Base-by-base conservation (phyloP, 2,113 vertebrate genomes). In the Azemiops feae region DNA sequence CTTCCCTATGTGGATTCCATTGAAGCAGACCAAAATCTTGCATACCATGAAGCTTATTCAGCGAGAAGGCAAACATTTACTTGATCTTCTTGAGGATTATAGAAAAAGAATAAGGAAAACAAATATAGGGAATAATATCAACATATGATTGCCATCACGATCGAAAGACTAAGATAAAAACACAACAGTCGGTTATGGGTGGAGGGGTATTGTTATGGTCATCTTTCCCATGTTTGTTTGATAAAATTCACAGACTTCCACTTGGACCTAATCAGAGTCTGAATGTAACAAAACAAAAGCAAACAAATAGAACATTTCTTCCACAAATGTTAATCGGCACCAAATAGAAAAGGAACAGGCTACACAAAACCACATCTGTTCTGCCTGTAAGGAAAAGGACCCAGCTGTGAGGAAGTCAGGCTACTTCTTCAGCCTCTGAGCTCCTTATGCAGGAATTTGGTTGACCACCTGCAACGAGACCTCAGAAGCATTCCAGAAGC, bases 401-500 rank as follows among this genome's bases (percentile, higher is more conserved):
- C 47, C 87, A 54, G 43, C 23, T n/a, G 52, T 60, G 50, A 9
- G 64, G 55, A 54, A 85, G 87, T 85, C 87, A 89, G 30, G 52
- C 89, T 93, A 89, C 85, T 85, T 91, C 23, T 9, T 58, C 64
- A 25, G 47, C 86, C 69, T 89, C 5, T 53, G 55, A 34, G 69
- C 14, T 86, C 25, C n/a, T n/a, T 39, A 89, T 64, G 58, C 64
- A 85, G 3, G 27, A 93, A 85, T 89, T 64, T 81, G 85, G 55
- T 89, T 85, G 74, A 25, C 87, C 87, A 64, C 87, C 34, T 93
- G 90, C n/a, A 91, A 91, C 53, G 39, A 89, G 14, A 30, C 23
- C 54, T 89, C 64, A 89, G 85, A 89, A 89, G 20, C 90, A 85
- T 64, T 20, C 55, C 12, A 58, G 43, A 93, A 91, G 85, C 54